Percentiles rank a stretch among this genome's conserved stretches.
These are phyloP conservation scores for Forficula auricularia DNA, from an alignment of 1,140 invertebrate genomes.

Conservation along the genomic window DNA sequence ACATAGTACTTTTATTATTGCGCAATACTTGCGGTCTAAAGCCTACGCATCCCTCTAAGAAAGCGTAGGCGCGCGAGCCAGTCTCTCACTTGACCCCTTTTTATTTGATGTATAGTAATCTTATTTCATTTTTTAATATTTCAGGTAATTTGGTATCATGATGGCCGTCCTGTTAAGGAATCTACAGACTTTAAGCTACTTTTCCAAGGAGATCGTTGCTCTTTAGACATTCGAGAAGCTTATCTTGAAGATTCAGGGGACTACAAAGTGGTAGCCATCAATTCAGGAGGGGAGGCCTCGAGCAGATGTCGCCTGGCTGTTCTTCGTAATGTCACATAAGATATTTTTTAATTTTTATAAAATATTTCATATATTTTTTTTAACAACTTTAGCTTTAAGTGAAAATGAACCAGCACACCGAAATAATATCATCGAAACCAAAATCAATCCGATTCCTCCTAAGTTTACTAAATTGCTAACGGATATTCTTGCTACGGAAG, in stretches of 20 bases:
- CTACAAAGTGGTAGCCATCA: conserved; percentile 66
- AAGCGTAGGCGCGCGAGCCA: too few species aligned
- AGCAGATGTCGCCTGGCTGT: conserved; percentile 50
- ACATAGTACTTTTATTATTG: too few species aligned
- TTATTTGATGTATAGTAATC: too few species aligned
- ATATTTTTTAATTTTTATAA: neutral
- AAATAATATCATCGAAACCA: neutral
- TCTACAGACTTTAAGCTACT: conserved; percentile 62
- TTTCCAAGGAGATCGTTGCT: conserved; percentile 65
- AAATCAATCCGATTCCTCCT: conserved; percentile 27
- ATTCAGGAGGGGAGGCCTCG: conserved; percentile 58
- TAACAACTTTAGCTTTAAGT: too few species aligned
- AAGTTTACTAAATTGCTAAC: conserved; percentile 51
- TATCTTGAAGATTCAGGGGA: conserved; percentile 55
- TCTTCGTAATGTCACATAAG: conserved; percentile 19
- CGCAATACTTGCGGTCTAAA: too few species aligned
- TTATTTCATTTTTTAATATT: conserved; percentile 11
- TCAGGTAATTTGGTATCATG: conserved; percentile 70
- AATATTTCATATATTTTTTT: neutral
- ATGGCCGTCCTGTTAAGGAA: conserved; percentile 65
- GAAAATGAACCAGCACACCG: neutral
- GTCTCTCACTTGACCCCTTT: too few species aligned
- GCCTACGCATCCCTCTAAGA: too few species aligned
- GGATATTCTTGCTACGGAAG: conserved; percentile 45
- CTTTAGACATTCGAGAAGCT: conserved; percentile 55